These are phyloP conservation scores for Teleopsis dalmanni DNA, from an alignment of 1,140 invertebrate species.

Conservation along the genomic window DNA sequence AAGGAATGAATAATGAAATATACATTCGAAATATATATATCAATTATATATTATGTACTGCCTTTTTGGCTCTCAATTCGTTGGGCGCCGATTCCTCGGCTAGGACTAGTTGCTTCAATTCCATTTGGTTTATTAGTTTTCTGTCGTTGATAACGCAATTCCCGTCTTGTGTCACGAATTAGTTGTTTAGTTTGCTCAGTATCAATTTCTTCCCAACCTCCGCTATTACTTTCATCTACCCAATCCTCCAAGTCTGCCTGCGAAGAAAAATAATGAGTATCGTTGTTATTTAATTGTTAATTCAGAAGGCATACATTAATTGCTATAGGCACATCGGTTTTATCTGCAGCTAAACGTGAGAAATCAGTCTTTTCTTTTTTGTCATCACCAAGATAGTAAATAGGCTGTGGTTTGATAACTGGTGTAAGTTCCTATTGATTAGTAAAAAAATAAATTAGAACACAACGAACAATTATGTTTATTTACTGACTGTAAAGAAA, in stretches of 20 bases:
- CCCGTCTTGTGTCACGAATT: conserved; percentile 39
- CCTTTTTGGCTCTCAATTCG: no score
- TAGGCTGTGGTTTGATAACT: conserved; percentile 37
- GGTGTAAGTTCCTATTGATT: conserved; percentile 31
- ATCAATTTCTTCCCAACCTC: conserved; percentile 42
- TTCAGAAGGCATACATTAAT: conserved; percentile 24
- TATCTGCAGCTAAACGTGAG: conserved; percentile 36
- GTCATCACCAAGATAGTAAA: conserved; percentile 28
- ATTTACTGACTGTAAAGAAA: conserved; percentile 36
- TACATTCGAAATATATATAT: no score
- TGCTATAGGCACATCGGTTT: conserved; percentile 34
- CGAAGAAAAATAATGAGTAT: neutral
- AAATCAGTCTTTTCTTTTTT: conserved; percentile 19
- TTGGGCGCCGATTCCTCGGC: neutral
- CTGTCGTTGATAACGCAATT: conserved; percentile 32
- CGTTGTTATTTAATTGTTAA: neutral
- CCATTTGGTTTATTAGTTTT: conserved; percentile 6
- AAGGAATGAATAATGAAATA: no score
- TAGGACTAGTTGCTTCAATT: conserved; percentile 24
- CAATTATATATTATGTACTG: no score
- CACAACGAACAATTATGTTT: neutral
- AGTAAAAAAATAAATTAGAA: neutral
- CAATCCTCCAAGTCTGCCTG: conserved; percentile 43
- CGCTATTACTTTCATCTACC: conserved; percentile 26
- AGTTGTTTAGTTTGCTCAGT: conserved; percentile 40